Base-by-base conservation (phyloP, 2,888 invertebrate genomes). In the Tortricodes alternella region DNA sequence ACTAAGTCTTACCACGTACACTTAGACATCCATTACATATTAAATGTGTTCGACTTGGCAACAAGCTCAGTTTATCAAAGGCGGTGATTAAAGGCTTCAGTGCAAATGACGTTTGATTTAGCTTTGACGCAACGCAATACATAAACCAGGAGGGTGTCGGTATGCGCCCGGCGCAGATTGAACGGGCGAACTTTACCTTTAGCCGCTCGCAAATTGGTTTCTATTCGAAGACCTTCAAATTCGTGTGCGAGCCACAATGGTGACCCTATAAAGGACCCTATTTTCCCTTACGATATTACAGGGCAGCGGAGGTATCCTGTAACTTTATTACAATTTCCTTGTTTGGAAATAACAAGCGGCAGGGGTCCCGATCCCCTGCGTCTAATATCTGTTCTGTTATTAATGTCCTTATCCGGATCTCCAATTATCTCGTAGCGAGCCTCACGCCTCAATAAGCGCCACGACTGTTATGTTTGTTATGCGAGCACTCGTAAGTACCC, bases 361-460 rank as follows among this genome's bases (percentile, higher is more conserved):
- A 68, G 74, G 78, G 78, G 74, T 68, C 68, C 66, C 70, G 71
- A 70, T 68, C 76, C 76, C 46, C 72, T 62, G 69, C 71, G 66
- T 74, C 79, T 80, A 82, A 84, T 84, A 84, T 82, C 83, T 83
- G 78, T 85, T 85, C 80, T 82, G 83, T 85, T 85, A 85, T 86
- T 86, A 85, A 86, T 85, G 81, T 75, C 78, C 74, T 76, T 76
- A 80, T 83, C 80, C 79, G 76, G 78, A 77, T 77, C 78, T 83
- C 80, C 80, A 85, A 86, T 86, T 84, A 83, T 82, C 78, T 79
- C 71, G 71, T 69, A 66, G 64, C 65, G 68, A 64, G 65, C 63
- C 65, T 70, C 66, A 63, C 67, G 72, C 67, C 71, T 71, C 73
- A 72, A 68, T 78, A 70, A 69, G 67, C 64, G 67, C 66, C 69